Percentiles rank a stretch among this genome's conserved stretches.
Conservation (phyloP, 1,140 invertebrate species). For the Sogatella furcifera region DNA sequence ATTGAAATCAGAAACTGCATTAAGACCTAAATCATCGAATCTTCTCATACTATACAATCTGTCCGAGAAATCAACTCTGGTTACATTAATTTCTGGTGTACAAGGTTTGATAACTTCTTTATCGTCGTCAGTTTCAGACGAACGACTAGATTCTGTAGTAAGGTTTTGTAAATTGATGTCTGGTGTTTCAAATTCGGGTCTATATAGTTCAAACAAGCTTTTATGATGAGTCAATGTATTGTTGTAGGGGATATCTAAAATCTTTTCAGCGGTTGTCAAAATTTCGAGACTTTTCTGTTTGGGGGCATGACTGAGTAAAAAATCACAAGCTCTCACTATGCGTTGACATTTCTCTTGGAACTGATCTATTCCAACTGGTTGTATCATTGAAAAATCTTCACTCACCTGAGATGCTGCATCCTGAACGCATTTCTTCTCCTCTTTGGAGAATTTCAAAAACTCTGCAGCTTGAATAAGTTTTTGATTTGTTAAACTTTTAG, state of each 20-base stretch:
- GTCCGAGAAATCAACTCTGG: neutral
- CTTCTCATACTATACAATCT: neutral
- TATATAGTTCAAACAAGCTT: no score
- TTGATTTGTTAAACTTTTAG: neutral
- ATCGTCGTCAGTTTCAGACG: neutral
- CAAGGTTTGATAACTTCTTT: neutral
- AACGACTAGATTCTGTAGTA: no score
- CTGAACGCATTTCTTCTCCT: neutral
- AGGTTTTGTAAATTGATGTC: no score
- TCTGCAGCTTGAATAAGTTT: neutral
- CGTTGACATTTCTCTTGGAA: conserved; percentile 11
- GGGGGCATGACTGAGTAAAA: neutral
- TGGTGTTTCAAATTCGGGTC: no score
- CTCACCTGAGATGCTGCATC: conserved; percentile 6
- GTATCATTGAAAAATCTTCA: conserved; percentile 1
- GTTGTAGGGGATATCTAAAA: neutral
- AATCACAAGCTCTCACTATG: conserved; percentile 11
- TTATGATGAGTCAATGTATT: neutral
- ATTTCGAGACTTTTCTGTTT: conserved; percentile 10
- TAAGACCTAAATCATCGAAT: no score
- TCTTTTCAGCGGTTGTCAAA: conserved; percentile 3
- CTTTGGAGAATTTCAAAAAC: neutral
- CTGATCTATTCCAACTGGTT: neutral
- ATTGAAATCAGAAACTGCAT: no score
- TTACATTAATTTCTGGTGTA: neutral